Percentiles rank a stretch among this genome's conserved stretches.
Conservation (phyloP, 1,140 invertebrate genomes). For the Hetaerina americana region DNA sequence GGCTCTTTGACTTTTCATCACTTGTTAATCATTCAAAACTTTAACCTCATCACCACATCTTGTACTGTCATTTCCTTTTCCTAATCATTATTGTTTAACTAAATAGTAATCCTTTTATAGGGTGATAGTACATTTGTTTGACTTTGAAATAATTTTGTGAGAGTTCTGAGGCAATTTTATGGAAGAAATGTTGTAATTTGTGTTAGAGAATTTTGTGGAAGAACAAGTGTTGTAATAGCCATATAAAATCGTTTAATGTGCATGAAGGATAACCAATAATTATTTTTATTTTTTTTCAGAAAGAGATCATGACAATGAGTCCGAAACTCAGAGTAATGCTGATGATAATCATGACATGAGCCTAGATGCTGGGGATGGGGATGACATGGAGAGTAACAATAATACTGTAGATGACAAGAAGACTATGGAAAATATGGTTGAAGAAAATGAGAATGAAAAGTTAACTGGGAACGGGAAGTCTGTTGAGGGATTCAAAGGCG, state of each 20-base stretch:
- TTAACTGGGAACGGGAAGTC: no score
- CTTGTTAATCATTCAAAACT: no score
- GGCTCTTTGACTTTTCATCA: no score
- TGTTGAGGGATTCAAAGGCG: no score
- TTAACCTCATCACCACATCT: no score
- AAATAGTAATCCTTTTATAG: no score
- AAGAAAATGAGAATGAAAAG: constrained; percentile 9
- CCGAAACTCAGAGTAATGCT: constrained; percentile 13
- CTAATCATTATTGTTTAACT: no score
- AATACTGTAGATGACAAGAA: constrained; percentile 19
- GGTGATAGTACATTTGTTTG: no score
- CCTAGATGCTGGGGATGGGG: constrained; percentile 10
- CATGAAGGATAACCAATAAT: constrained; percentile 1
- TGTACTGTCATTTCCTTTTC: no score
- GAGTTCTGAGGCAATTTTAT: no score
- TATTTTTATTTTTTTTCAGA: constrained; percentile 8
- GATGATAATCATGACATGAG: constrained; percentile 12
- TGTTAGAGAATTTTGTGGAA: not conserved
- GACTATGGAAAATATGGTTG: constrained; percentile 23
- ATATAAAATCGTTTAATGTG: not conserved
- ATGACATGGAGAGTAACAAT: constrained; percentile 7
- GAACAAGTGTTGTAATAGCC: not conserved
- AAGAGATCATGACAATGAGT: constrained; percentile 13
- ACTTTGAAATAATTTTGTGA: no score
- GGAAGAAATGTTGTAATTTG: not conserved